Evolutionary conservation across 2,888 invertebrate species (phyloP).

Genomic region (Rosalia funebris): DNA sequence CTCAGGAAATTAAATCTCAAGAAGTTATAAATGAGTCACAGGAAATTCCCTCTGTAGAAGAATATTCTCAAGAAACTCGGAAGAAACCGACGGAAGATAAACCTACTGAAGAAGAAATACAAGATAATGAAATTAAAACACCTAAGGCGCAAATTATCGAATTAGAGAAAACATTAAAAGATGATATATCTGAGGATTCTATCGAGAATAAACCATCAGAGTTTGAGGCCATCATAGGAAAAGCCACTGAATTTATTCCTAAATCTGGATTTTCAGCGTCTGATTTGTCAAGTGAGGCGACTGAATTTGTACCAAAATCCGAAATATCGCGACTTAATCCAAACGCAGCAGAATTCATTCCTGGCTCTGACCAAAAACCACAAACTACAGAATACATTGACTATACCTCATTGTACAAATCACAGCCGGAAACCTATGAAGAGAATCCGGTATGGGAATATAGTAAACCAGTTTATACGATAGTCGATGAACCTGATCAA

Average conservation of each 20-base stretch:
- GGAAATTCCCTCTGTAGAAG: too few species aligned
- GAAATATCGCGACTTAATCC: constrained; percentile 58
- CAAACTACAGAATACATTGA: constrained; percentile 27
- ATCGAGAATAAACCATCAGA: constrained; percentile 42
- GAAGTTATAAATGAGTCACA: too few species aligned
- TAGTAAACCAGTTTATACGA: constrained; percentile 46
- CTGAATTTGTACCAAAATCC: constrained; percentile 57
- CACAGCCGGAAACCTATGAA: constrained; percentile 26
- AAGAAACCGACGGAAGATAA: too few species aligned
- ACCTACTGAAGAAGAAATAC: too few species aligned
- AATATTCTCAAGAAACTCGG: too few species aligned
- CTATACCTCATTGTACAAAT: constrained; percentile 25
- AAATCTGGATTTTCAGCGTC: constrained; percentile 48
- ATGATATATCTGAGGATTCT: neutral
- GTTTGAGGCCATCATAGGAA: constrained; percentile 57
- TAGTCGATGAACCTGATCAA: constrained; percentile 44
- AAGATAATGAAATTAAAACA: too few species aligned
- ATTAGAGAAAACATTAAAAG: too few species aligned
- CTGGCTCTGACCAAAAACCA: constrained; percentile 46
- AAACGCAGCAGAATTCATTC: constrained; percentile 61
- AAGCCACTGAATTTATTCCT: constrained; percentile 57
- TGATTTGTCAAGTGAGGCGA: constrained; percentile 44
- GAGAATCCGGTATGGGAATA: constrained; percentile 46
- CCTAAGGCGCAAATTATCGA: too few species aligned
- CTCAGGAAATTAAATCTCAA: too few species aligned